These are phyloP conservation scores for Phthorimaea operculella DNA, from an alignment of 1,140 invertebrate genomes.

Conservation along the genomic window DNA sequence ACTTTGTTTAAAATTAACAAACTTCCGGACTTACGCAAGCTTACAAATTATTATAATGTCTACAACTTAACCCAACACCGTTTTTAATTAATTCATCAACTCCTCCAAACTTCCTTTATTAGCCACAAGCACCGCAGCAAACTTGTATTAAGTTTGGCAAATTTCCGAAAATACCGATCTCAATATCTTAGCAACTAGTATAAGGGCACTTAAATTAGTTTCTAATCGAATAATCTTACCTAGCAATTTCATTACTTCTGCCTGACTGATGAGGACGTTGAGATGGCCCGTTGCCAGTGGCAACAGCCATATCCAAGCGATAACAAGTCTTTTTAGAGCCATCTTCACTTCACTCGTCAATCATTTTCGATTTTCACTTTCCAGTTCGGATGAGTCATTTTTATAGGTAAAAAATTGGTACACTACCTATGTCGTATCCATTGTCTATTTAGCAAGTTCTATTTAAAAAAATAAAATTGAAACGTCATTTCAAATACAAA, in stretches of 20 bases:
- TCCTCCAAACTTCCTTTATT: too few species aligned
- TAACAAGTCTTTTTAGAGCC: conserved; percentile 48
- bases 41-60: too few species aligned
- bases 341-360: conserved; percentile 39
- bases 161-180: conserved; percentile 4
- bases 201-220: neutral
- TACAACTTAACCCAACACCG: too few species aligned
- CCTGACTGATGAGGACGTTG: conserved; percentile 81
- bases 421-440: conserved; percentile 43
- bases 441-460: conserved; percentile 17
- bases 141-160: too few species aligned
- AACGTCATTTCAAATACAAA: neutral
- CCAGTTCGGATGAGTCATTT: conserved; percentile 31
- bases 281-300: conserved; percentile 70
- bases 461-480: neutral
- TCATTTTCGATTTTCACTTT: neutral
- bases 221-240: conserved; percentile 65
- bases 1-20: too few species aligned
- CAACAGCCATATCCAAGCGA: conserved; percentile 57
- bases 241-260: conserved; percentile 80
- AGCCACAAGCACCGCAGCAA: too few species aligned
- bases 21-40: too few species aligned
- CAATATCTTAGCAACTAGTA: conserved; percentile 4
- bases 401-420: conserved; percentile 10
- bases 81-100: too few species aligned